Evolutionary conservation across 2,797 vertebrate species (phyloP).

Genomic region (Pachyuromys duprasi): DNA sequence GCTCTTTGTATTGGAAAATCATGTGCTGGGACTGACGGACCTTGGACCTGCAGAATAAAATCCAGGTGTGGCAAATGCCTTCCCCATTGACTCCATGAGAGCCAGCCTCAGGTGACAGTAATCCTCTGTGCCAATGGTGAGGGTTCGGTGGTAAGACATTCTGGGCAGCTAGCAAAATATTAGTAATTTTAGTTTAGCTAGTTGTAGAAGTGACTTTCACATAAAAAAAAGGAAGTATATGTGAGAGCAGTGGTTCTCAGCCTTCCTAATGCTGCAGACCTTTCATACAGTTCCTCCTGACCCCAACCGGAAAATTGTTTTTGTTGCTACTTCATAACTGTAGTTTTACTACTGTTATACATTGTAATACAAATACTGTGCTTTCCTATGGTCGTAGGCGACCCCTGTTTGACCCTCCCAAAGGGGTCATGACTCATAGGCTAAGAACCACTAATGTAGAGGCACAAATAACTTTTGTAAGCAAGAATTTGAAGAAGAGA

Average conservation of each 20-base stretch:
- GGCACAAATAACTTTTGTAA: neutral
- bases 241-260: neutral
- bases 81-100: accelerated
- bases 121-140: accelerated
- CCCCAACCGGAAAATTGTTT: neutral
- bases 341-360: neutral
- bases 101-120: accelerated
- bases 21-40: neutral
- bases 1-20: neutral
- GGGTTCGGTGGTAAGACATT: neutral
- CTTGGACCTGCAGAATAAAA: neutral
- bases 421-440: neutral
- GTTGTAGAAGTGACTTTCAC: neutral
- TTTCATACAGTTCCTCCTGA: too few species aligned
- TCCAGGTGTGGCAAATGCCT: neutral
- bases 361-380: neutral
- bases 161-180: neutral
- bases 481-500: neutral
- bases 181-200: neutral
- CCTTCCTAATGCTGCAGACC: neutral
- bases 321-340: neutral
- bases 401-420: neutral
- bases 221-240: neutral
- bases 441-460: neutral
- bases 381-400: neutral